Conservation (phyloP, 2,888 invertebrate species). For the Polia nebulosa region DNA sequence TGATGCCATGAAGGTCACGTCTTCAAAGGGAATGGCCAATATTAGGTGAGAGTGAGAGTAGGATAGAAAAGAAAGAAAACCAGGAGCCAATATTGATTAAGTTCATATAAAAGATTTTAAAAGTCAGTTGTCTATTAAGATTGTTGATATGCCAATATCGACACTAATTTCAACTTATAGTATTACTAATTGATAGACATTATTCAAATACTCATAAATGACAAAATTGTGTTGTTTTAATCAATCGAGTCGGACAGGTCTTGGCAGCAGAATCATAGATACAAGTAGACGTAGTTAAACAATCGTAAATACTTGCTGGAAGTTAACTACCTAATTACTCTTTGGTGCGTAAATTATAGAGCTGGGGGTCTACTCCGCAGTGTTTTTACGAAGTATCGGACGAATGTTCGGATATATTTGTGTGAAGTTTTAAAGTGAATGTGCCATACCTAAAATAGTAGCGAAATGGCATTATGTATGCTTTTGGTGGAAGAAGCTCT, state of each 20-base stretch:
- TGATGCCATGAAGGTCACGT: background rate
- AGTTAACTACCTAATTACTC: slow-evolving; percentile 53
- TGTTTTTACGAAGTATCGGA: too few relatives aligned
- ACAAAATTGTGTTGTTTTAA: slow-evolving; percentile 21
- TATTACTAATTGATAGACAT: slow-evolving; percentile 15
- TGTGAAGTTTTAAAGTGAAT: too few relatives aligned
- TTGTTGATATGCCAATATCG: slow-evolving; percentile 29
- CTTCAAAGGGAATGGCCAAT: too few relatives aligned
- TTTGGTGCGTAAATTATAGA: slow-evolving; percentile 56
- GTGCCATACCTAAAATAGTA: too few relatives aligned
- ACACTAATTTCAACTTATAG: background rate
- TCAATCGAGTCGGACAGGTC: slow-evolving; percentile 32
- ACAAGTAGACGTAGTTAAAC: slow-evolving; percentile 37
- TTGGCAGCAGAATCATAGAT: slow-evolving; percentile 44
- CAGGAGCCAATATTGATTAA: too few relatives aligned
- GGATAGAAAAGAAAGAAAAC: background rate
- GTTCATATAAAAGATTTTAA: too few relatives aligned
- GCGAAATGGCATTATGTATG: too few relatives aligned
- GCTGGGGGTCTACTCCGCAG: too few relatives aligned
- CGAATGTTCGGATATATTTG: too few relatives aligned
- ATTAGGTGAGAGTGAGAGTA: background rate
- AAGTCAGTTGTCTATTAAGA: too few relatives aligned
- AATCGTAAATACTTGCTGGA: slow-evolving; percentile 52
- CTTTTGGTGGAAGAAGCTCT: too few relatives aligned
- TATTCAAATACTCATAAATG: slow-evolving; percentile 16